These are phyloP conservation scores for Eilema griseolum DNA, from an alignment of 2,888 invertebrate species.

Conservation along the genomic window DNA sequence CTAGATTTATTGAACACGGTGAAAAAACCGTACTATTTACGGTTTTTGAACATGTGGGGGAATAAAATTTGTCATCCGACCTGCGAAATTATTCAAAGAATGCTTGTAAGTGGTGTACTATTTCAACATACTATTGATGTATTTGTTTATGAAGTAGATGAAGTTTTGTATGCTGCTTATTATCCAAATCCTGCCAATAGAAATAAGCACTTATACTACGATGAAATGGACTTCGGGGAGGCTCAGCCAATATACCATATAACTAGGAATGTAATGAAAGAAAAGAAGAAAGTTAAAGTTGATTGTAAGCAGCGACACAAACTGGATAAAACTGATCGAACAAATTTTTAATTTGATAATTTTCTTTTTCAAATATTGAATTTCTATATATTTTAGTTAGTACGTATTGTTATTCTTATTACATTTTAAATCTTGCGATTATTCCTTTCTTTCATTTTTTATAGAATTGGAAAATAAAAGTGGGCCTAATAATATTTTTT, in stretches of 20 bases:
- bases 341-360: conserved; percentile 54
- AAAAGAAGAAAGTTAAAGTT: conserved; percentile 64
- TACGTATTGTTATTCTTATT: background rate
- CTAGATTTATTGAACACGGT: conserved; percentile 84
- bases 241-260: conserved; percentile 77
- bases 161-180: conserved; percentile 69
- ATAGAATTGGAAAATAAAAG: background rate
- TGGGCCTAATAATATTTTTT: no score
- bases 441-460: background rate
- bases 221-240: conserved; percentile 80
- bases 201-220: conserved; percentile 86
- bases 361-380: background rate
- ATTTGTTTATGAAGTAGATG: conserved; percentile 72
- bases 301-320: conserved; percentile 73
- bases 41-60: conserved; percentile 80
- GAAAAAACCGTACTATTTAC: conserved; percentile 80
- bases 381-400: background rate
- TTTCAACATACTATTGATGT: conserved; percentile 78
- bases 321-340: conserved; percentile 68
- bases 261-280: conserved; percentile 63
- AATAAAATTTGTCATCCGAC: conserved; percentile 75
- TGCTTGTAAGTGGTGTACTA: conserved; percentile 70
- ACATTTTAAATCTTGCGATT: background rate
- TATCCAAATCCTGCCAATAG: conserved; percentile 77
- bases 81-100: conserved; percentile 72